These are phyloP conservation scores for Myotis lucifugus DNA, from an alignment of 2,113 vertebrate species.

Conservation along the genomic window DNA sequence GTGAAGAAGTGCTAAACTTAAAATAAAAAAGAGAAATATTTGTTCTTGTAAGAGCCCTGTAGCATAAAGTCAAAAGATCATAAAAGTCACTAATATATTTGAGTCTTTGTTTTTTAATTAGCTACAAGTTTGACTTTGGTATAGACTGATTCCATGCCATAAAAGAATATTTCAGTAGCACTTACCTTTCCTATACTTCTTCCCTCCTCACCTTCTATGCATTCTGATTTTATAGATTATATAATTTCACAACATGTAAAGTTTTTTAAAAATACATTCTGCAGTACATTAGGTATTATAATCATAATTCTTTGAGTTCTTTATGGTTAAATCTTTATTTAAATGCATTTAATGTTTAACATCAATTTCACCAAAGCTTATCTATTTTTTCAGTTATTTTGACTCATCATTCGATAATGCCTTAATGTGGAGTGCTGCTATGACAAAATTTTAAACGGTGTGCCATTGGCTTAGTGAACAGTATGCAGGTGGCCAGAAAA, in stretches of 20 bases:
- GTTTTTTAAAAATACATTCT: background rate
- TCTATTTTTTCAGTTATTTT: background rate
- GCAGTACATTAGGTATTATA: background rate
- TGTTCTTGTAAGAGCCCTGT: background rate
- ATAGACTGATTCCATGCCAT: background rate
- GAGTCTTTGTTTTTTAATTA: background rate
- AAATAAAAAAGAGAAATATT: background rate
- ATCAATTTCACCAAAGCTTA: background rate
- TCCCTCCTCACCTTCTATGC: background rate
- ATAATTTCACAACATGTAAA: background rate
- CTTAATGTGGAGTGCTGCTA: background rate
- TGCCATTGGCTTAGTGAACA: background rate
- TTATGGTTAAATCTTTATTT: slow-evolving; percentile 24
- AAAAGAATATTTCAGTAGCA: slow-evolving; percentile 11
- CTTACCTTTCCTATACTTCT: background rate
- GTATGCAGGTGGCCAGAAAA: background rate
- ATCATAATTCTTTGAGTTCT: background rate
- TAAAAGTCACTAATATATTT: slow-evolving; percentile 8
- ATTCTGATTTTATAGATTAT: slow-evolving; percentile 29
- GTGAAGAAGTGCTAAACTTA: slow-evolving; percentile 10
- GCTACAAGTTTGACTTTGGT: slow-evolving; percentile 12
- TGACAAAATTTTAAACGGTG: background rate
- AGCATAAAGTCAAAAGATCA: background rate
- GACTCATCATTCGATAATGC: background rate
- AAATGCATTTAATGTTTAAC: background rate